Evolutionary conservation across 2,888 invertebrate genomes (phyloP).

Genomic region (Tenthredo notha): DNA sequence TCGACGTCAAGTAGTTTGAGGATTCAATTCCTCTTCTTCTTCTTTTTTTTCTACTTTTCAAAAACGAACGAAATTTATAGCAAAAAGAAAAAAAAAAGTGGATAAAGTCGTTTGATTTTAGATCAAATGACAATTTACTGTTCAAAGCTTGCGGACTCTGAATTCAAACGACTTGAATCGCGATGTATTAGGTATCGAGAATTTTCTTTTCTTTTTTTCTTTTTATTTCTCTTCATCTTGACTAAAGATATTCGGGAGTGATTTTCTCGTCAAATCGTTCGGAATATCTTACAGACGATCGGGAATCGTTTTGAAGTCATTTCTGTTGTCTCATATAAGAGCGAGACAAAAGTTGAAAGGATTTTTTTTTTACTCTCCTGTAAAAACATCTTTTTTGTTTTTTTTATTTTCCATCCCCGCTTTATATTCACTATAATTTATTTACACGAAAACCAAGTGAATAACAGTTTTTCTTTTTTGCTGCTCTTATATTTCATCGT

Average conservation of each 20-base stretch:
- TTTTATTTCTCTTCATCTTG: not conserved
- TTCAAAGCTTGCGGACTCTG: not conserved
- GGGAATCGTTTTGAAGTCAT: not conserved
- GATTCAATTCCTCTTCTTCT: not conserved
- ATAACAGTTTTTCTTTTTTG: not conserved
- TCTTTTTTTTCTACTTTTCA: not conserved
- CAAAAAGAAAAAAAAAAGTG: not conserved
- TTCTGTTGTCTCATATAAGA: not conserved
- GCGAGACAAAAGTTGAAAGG: not conserved
- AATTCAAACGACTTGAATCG: not conserved
- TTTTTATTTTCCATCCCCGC: no score
- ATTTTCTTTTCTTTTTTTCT: not conserved
- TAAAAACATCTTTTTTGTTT: no score
- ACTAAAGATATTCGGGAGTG: not conserved
- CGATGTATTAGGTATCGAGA: not conserved
- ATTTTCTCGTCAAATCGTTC: conserved; percentile 52
- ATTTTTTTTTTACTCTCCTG: no score
- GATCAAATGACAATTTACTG: not conserved
- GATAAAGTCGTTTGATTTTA: not conserved
- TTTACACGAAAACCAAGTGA: not conserved
- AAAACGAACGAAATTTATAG: not conserved
- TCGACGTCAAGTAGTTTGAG: no score
- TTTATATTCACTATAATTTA: not conserved
- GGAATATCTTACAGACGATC: conserved; percentile 18
- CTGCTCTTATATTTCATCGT: not conserved